Evolutionary conservation across 2,888 invertebrate genomes (phyloP), one percentile per base, ranked within the genome.

Genomic region (Barypeithes pellucidus): DNA sequence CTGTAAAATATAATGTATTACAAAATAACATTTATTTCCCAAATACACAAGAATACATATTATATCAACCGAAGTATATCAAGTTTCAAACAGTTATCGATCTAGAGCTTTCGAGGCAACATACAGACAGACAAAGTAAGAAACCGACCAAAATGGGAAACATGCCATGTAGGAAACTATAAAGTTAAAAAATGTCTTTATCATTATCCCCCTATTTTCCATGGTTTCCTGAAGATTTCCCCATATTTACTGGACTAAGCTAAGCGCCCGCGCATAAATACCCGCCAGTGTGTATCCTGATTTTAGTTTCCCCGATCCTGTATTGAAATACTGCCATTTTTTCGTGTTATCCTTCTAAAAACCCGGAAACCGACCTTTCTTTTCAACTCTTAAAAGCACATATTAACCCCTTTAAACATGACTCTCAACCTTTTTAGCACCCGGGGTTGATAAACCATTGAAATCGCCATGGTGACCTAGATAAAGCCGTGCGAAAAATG

Each of bases 391-490:
- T 47, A n/a, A 47, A 12, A 45, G 20, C 33, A 62, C 52, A 50
- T 36, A 33, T 41, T 33, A 36, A 57, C 45, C 59, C 67, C 60
- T 33, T 18, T 50, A 12, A 57, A 36, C 33, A 57, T 33, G 8
- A 9, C 18, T 59, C 29, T n/a, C 22, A 59, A 16, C 33, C 33
- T 43, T 24, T 41, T 54, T 18, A 20, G 16, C 2, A 29, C 20
- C 36, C 8, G 24, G 62, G 62, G 45, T 29, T 62, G 29, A 29
- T 45, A 62, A 16, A 65, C 18, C n/a, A 12, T 3, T 14, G 5
- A 18, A 65, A 50, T 24, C n/a, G 36, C 33, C 24, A 72, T 70
- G 74, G 70, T 75, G 71, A 71, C 75, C 75, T 75, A 67, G 62
- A 67, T 60, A 60, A 9, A 22, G n/a, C 29, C 41, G 22, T 45